Evolutionary conservation across 2,797 vertebrate species (phyloP).

Genomic region (Silurus aristotelis): DNA sequence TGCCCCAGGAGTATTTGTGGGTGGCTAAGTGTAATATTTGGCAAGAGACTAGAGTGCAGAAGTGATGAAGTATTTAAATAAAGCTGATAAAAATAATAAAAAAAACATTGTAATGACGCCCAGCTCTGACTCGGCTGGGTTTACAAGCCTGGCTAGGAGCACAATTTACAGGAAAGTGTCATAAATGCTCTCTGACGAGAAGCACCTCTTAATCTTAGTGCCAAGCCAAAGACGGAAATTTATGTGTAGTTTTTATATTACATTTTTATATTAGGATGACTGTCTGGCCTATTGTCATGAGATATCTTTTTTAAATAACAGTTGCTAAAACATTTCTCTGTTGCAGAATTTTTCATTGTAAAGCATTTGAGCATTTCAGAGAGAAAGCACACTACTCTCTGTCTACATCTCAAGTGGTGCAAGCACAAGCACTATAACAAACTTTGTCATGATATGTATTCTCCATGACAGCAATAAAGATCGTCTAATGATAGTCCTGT

Average conservation of each 20-base stretch:
- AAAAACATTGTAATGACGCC: neutral
- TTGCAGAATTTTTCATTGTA: neutral
- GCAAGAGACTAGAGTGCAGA: slow-evolving; percentile 25
- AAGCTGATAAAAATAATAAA: slow-evolving; percentile 27
- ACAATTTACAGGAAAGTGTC: slow-evolving; percentile 11
- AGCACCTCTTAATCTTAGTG: slow-evolving; percentile 18
- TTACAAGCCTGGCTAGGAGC: slow-evolving; percentile 15
- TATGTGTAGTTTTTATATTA: slow-evolving; percentile 13
- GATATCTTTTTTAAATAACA: neutral
- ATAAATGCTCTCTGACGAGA: slow-evolving; percentile 24
- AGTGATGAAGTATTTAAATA: slow-evolving; percentile 52
- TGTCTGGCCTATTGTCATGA: neutral
- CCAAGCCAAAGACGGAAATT: slow-evolving; percentile 20
- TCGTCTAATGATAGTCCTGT: neutral
- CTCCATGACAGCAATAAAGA: neutral
- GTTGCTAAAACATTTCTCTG: neutral
- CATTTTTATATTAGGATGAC: slow-evolving; percentile 17
- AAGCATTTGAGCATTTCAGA: too few relatives aligned
- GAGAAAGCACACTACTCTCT: neutral
- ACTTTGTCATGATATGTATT: neutral
- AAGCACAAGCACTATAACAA: neutral
- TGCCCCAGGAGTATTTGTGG: slow-evolving; percentile 53
- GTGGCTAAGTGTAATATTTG: slow-evolving; percentile 56
- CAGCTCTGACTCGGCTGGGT: neutral
- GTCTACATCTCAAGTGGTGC: neutral